Evolutionary conservation across 2,888 invertebrate species (phyloP).

Genomic region (Macrophya annulata): DNA sequence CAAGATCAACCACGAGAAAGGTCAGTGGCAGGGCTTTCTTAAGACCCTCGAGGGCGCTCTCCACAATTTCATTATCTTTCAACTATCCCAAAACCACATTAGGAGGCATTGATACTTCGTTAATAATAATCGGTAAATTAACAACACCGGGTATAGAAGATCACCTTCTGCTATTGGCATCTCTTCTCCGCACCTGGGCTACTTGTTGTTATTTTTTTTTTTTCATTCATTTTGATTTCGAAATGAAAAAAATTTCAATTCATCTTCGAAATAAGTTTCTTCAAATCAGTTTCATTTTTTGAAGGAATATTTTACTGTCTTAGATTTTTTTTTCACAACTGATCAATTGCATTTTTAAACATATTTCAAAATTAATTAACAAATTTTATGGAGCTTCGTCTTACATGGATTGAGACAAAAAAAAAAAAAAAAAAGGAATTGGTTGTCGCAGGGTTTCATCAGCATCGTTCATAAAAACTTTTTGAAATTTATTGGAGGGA

Average conservation of each 20-base stretch:
- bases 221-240: background rate
- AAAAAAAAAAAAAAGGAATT: too few relatives aligned
- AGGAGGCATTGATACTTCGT: slow-evolving; percentile 71
- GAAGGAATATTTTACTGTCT: background rate
- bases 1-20: slow-evolving; percentile 98
- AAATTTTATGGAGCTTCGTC: too few relatives aligned
- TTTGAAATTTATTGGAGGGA: too few relatives aligned
- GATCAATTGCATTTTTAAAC: background rate
- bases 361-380: too few relatives aligned
- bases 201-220: background rate
- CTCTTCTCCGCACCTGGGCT: background rate
- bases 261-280: background rate
- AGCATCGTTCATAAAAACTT: too few relatives aligned
- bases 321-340: background rate
- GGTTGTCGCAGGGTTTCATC: too few relatives aligned
- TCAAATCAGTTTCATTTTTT: background rate
- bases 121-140: background rate
- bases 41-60: slow-evolving; percentile 78
- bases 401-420: too few relatives aligned
- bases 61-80: slow-evolving; percentile 79
- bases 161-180: background rate
- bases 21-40: slow-evolving; percentile 83
- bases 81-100: slow-evolving; percentile 77
- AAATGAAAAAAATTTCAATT: too few relatives aligned
- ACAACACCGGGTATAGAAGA: background rate